Base-by-base conservation (phyloP, 1,140 invertebrate genomes). In the Aporrectodea caliginosa region DNA sequence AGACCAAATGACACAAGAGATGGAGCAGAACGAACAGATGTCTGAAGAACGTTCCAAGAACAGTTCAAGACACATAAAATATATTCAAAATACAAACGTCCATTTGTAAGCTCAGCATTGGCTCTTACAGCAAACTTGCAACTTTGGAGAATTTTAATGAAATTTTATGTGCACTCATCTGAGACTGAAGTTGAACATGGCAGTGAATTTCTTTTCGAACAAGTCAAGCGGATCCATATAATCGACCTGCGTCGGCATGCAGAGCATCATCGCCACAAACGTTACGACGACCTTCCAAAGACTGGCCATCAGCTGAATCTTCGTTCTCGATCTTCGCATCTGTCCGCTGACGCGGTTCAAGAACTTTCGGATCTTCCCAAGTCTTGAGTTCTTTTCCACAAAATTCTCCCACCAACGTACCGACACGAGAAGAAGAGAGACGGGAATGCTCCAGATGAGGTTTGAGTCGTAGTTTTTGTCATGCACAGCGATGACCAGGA, bases 341-440 rank as follows among this genome's bases (percentile, higher is more conserved):
- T 84, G 81, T 72, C 82, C 80, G 29, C 86, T 81, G 6, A 82
- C 80, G 14, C 32, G 75, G 31, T 82, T 84, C 22, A 86, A 69
- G 33, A 69, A 75, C 2, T 84, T 85, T 73, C 85, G 74, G 22
- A 78, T 69, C 74, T 86, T 85, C 1, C 85, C 82, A 29, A 84
- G 82, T 78, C 81, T 84, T 12, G 84, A 84, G 79, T 83, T 82
- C 32, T 82, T 83, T 80, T 86, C 86, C 16, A 87, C 83, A 80
- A 85, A 88, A 78, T 88, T 88, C 75, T 88, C 86, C 86, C 86
- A 87, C 85, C 86, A 87, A 1, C 83, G 83, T 27, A 85, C 75
- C 0, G 86, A 87, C 43, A 86, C 84, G 14, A 87, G 80, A 22
- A 87, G 69, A 12, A 88, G 77, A 2, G 86, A 86, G 0, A 84